Evolutionary conservation across 2,113 vertebrate species (phyloP).

Genomic region (Cyphomyrus discorhynchus): DNA sequence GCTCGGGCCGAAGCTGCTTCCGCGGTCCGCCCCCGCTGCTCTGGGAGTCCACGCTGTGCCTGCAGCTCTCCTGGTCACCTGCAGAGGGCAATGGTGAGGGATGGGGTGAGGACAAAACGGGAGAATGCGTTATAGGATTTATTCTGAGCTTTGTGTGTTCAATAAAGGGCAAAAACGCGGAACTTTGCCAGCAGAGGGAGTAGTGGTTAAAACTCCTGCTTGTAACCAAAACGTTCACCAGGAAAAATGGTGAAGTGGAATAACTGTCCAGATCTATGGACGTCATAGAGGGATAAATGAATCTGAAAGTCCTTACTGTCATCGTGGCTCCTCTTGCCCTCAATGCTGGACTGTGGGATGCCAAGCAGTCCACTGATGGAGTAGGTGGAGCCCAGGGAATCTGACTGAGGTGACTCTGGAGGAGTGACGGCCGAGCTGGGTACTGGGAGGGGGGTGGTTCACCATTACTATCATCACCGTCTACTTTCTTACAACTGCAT

Average conservation of each 20-base stretch:
- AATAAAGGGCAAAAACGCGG: background rate
- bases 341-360: constrained; percentile 62
- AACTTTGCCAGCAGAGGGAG: background rate
- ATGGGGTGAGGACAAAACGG: background rate
- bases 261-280: background rate
- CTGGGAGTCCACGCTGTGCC: constrained; percentile 81
- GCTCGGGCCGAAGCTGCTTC: constrained; percentile 74
- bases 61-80: constrained; percentile 85
- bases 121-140: background rate
- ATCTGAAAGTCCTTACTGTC: constrained; percentile 67
- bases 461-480: background rate
- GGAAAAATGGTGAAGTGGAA: background rate
- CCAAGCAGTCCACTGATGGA: constrained; percentile 83
- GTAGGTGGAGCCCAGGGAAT: constrained; percentile 82
- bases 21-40: constrained; percentile 62
- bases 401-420: constrained; percentile 80
- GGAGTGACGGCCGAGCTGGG: constrained; percentile 83
- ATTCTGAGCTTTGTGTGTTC: background rate
- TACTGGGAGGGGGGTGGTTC: constrained; percentile 48
- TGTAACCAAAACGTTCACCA: background rate
- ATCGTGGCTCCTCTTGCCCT: constrained; percentile 76
- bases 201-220: background rate
- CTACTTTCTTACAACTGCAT: background rate
- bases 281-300: background rate
- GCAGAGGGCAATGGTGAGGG: background rate